phyloP scores from a whole-genome alignment of 2,888 invertebrate genomes.

The Drosophila atripex region DNA sequence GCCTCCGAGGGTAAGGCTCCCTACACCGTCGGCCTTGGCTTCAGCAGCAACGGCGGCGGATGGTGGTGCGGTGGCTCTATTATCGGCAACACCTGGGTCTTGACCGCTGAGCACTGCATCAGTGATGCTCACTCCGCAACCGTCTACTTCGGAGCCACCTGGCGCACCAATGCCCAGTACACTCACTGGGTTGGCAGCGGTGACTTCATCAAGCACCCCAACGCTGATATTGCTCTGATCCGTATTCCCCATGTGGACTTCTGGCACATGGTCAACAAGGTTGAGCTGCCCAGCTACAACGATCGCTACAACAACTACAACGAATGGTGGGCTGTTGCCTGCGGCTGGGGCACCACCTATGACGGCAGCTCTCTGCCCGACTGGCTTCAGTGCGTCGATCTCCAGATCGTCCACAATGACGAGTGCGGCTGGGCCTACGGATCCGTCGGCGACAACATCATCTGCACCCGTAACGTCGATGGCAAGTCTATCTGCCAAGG shows the following conservation, averaged over 20 bases:
- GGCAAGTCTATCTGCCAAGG: constrained; percentile 35
- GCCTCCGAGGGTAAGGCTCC: constrained; percentile 39
- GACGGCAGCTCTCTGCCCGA: constrained; percentile 39
- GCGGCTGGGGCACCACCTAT: constrained; percentile 40
- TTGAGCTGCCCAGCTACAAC: constrained; percentile 43
- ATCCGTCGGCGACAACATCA: constrained; percentile 29
- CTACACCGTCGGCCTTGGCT: constrained; percentile 36
- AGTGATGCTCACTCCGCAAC: constrained; percentile 17
- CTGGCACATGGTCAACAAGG: constrained; percentile 40
- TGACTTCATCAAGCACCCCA: constrained; percentile 33
- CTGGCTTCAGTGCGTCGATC: constrained; percentile 37
- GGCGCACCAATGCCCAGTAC: constrained; percentile 37
- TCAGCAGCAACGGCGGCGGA: constrained; percentile 26
- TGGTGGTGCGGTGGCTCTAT: constrained; percentile 40
- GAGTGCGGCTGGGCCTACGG: constrained; percentile 39
- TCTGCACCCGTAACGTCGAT: constrained; percentile 33
- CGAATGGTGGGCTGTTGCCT: constrained; percentile 40
- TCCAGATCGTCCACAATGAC: constrained; percentile 34
- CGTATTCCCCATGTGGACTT: constrained; percentile 35
- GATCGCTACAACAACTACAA: constrained; percentile 45
- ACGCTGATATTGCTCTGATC: constrained; percentile 38
- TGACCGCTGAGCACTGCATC: constrained; percentile 39
- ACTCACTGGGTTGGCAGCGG: constrained; percentile 29
- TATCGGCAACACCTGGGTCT: constrained; percentile 22
- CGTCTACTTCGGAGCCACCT: constrained; percentile 34